Conservation (phyloP, 2,113 vertebrate genomes). For the Corythornis vintsioides region DNA sequence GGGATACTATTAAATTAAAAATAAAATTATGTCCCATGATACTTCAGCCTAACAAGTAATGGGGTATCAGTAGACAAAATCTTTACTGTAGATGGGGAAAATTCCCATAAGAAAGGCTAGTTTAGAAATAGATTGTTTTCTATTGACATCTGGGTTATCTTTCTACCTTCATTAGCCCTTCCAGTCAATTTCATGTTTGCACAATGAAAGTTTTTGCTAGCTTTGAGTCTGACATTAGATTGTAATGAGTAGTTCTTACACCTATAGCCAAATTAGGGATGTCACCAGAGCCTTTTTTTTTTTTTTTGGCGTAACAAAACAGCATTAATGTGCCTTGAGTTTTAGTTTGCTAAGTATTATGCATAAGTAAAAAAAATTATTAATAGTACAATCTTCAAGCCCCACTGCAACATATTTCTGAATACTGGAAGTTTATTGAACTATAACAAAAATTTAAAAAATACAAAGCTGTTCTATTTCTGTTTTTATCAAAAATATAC, state of each 20-base stretch:
- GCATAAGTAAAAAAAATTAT: background rate
- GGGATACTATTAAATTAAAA: background rate
- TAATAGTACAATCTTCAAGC: background rate
- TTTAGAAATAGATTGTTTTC: conserved; percentile 27
- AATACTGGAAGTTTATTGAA: background rate
- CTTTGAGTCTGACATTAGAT: conserved; percentile 26
- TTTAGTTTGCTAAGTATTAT: background rate
- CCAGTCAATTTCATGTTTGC: conserved; percentile 51
- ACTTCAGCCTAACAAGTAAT: background rate
- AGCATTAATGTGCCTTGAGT: background rate
- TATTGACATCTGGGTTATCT: background rate
- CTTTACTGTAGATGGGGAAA: background rate
- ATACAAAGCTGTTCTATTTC: too few species aligned
- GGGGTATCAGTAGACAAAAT: conserved; percentile 15
- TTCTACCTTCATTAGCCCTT: conserved; percentile 35
- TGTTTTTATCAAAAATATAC: too few species aligned
- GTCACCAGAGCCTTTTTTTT: background rate
- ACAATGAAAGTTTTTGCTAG: conserved; percentile 42
- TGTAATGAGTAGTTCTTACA: conserved; percentile 39
- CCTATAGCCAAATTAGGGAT: conserved; percentile 40
- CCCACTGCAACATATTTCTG: background rate
- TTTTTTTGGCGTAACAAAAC: background rate
- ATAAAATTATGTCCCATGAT: background rate
- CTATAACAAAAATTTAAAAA: background rate
- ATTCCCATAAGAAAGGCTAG: background rate